A percentile compares a stretch with the other conserved stretches of the same genome.
Evolutionary conservation across 2,888 invertebrate species (phyloP).

Genomic region (Brachyptera putata): DNA sequence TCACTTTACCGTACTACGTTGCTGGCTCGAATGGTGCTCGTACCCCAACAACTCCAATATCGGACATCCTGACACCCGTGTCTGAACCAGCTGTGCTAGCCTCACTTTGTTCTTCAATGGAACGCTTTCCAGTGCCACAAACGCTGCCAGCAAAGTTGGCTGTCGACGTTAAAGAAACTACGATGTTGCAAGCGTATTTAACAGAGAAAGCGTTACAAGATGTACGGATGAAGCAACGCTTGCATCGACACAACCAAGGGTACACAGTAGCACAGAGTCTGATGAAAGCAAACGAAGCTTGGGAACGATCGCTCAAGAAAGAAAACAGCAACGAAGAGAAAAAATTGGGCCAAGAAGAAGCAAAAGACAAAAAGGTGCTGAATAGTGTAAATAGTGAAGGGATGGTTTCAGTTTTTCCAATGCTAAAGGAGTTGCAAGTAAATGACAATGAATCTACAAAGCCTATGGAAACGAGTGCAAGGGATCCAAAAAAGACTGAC

Average conservation of each 20-base stretch:
- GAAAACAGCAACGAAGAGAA: too few relatives aligned
- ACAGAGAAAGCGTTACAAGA: constrained; percentile 68
- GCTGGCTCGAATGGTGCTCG: constrained; percentile 24
- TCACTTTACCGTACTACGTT: constrained; percentile 13
- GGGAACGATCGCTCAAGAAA: not conserved
- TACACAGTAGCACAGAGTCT: not conserved
- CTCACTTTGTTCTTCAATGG: constrained; percentile 59
- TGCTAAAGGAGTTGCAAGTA: not conserved
- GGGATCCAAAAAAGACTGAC: too few relatives aligned
- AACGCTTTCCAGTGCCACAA: constrained; percentile 52
- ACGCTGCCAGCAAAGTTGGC: constrained; percentile 21
- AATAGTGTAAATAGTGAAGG: too few relatives aligned
- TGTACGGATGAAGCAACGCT: constrained; percentile 62
- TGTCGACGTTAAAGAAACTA: constrained; percentile 48
- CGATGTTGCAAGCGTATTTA: constrained; percentile 66
- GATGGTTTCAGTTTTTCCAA: not conserved
- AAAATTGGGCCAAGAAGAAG: too few relatives aligned
- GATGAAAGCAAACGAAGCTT: not conserved
- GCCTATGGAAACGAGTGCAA: too few relatives aligned
- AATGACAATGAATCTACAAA: too few relatives aligned
- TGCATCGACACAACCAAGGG: constrained; percentile 17
- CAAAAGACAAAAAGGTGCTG: too few relatives aligned
- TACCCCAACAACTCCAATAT: constrained; percentile 38
- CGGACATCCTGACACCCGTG: constrained; percentile 57
- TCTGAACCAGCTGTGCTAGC: constrained; percentile 59